Base-by-base conservation (phyloP, 1,140 invertebrate species). In the Drosophila kepulauana region DNA sequence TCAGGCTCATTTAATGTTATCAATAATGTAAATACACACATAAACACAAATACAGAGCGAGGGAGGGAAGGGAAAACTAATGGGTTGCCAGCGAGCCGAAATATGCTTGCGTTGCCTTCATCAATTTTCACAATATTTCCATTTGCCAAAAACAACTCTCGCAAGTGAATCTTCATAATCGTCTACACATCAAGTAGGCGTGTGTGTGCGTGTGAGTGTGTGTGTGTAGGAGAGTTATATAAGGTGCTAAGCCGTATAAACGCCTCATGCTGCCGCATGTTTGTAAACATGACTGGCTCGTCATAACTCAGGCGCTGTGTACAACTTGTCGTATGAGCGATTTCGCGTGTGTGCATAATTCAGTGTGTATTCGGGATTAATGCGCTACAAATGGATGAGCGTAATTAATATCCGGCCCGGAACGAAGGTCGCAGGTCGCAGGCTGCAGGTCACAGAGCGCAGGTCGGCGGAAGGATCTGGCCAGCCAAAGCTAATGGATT, bases 351-450 rank as follows among this genome's bases (percentile, higher is more conserved):
- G 46, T 56, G 71, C 30, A 77, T 77, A 59, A 68, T 72, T 72
- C 72, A 69, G 54, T 66, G 38, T 65, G 75, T 65, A 65, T 66
- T 63, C 64, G 45, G 77, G 67, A 67, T 76, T 70, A 71, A 79
- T 77, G 77, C 41, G 58, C 61, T 74, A 72, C 72, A 84, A 73
- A 79, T 73, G 64, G 66, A 77, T 73, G 64, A 77, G 57, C 54
- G 62, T 77, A 84, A 84, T 82, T 79, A 82, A 84, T 84, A 84
- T 84, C 80, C 76, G 72, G 77, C n/a, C 16, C n/a, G 25, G 28
- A n/a, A 33, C 28, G 28, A 52, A 52, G 51, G 51, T 33, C 51
- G 16, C 20, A 25, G 48, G 10, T 33, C 51, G 16, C 20, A 28
- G 48, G 10, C 11, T 25, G 20, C 33, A 33, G 33, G 5, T 33